These are phyloP conservation scores for Aquatica leii DNA, from an alignment of 2,888 invertebrate genomes.

Conservation along the genomic window DNA sequence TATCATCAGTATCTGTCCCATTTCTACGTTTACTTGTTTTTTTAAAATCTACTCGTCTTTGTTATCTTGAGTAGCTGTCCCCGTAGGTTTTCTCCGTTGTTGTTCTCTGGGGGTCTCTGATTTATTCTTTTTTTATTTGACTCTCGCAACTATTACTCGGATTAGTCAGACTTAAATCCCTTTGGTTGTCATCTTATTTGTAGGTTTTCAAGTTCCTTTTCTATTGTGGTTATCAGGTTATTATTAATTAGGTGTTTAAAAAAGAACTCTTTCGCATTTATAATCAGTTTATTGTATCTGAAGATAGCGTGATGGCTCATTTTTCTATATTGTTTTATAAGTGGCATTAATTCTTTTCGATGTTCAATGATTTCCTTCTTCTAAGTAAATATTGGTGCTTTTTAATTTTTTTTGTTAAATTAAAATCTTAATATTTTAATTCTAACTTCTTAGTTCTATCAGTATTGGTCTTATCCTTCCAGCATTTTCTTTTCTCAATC, in stretches of 20 bases:
- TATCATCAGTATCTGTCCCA: too few relatives aligned
- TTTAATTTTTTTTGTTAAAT: slow-evolving; percentile 8
- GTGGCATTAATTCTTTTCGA: slow-evolving; percentile 10
- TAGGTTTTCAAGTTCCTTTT: too few relatives aligned
- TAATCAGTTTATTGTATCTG: slow-evolving; percentile 6
- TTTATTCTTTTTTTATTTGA: neutral
- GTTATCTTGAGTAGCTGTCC: too few relatives aligned
- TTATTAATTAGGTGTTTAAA: too few relatives aligned
- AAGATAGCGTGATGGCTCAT: slow-evolving; percentile 11
- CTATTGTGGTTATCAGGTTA: too few relatives aligned
- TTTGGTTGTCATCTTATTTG: too few relatives aligned
- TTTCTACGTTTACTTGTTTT: too few relatives aligned
- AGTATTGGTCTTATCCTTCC: slow-evolving; percentile 1
- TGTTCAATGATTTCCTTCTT: slow-evolving; percentile 15
- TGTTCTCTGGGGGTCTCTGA: neutral
- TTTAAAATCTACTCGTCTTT: too few relatives aligned
- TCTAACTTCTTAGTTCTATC: slow-evolving; percentile 10
- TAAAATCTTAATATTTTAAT: slow-evolving; percentile 1
- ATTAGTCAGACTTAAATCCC: neutral
- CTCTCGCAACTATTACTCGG: neutral
- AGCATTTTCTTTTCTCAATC: slow-evolving; percentile 5
- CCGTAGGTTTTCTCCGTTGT: neutral
- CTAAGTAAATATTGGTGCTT: slow-evolving; percentile 14
- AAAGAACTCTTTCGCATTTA: too few relatives aligned
- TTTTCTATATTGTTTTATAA: slow-evolving; percentile 13